phyloP scores from a whole-genome alignment of 2,888 invertebrate species.

The Gastrophysa polygoni region DNA sequence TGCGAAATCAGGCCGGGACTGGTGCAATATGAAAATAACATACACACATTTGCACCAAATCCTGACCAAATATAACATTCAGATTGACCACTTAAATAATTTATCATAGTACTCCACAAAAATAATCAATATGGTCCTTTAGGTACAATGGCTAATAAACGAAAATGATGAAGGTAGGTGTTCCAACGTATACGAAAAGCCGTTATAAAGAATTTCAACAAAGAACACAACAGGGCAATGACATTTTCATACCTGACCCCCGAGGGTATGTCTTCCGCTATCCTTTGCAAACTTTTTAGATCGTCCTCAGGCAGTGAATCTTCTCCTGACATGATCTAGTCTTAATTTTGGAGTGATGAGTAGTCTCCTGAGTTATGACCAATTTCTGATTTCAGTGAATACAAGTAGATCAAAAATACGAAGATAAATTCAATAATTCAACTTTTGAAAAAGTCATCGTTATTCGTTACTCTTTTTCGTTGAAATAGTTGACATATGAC shows the following conservation, averaged over 20 bases:
- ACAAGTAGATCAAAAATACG: too few relatives aligned
- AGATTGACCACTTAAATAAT: not conserved
- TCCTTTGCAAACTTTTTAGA: constrained; percentile 33
- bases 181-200: constrained; percentile 42
- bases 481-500: too few relatives aligned
- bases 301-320: constrained; percentile 20
- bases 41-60: constrained; percentile 58
- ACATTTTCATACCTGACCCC: constrained; percentile 50
- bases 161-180: constrained; percentile 38
- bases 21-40: constrained; percentile 59
- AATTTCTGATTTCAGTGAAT: too few relatives aligned
- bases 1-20: constrained; percentile 60
- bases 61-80: constrained; percentile 52
- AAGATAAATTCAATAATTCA: too few relatives aligned
- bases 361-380: too few relatives aligned
- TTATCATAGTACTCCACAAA: constrained; percentile 17
- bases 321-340: constrained; percentile 15
- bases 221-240: constrained; percentile 50
- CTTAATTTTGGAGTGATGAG: not conserved
- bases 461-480: too few relatives aligned
- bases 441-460: too few relatives aligned
- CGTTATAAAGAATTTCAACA: constrained; percentile 49
- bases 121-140: constrained; percentile 6
- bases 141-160: constrained; percentile 21
- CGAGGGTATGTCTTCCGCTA: constrained; percentile 43